Evolutionary conservation across 2,888 invertebrate species (phyloP).

Genomic region (Tetheella fluctuosa): DNA sequence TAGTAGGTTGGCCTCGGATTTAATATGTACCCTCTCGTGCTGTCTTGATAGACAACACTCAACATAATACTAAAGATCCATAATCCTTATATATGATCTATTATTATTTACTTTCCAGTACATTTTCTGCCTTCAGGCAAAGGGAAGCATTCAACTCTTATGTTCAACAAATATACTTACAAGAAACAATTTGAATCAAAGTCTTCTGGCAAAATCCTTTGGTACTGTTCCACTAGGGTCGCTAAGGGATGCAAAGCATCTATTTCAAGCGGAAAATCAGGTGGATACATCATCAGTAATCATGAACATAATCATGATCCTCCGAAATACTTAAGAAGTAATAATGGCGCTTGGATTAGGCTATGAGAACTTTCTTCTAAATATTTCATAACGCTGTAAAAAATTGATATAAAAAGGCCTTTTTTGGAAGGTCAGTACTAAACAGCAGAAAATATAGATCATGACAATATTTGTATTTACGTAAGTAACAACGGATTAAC

Average conservation of each 20-base stretch:
- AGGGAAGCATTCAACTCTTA: conserved; percentile 40
- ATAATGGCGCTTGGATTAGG: background rate
- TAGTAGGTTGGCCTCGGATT: too few relatives aligned
- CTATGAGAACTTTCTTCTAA: background rate
- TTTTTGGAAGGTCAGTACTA: too few relatives aligned
- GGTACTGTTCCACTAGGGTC: conserved; percentile 32
- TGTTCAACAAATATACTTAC: conserved; percentile 37
- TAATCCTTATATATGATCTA: too few relatives aligned
- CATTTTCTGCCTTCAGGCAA: conserved; percentile 30
- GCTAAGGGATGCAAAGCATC: background rate
- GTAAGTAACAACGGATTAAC: too few relatives aligned
- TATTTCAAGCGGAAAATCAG: background rate
- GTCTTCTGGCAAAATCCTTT: conserved; percentile 27
- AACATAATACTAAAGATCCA: too few relatives aligned
- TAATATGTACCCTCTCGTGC: too few relatives aligned
- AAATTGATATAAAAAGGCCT: too few relatives aligned
- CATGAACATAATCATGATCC: background rate
- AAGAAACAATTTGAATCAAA: conserved; percentile 23
- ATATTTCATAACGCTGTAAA: too few relatives aligned
- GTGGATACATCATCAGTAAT: background rate
- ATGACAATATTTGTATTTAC: too few relatives aligned
- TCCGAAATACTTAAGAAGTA: background rate
- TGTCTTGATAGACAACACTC: too few relatives aligned
- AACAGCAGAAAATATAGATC: too few relatives aligned
- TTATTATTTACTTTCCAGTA: background rate